These are phyloP conservation scores for Matsumurasca onukii DNA, from an alignment of 1,140 invertebrate genomes.

Conservation along the genomic window DNA sequence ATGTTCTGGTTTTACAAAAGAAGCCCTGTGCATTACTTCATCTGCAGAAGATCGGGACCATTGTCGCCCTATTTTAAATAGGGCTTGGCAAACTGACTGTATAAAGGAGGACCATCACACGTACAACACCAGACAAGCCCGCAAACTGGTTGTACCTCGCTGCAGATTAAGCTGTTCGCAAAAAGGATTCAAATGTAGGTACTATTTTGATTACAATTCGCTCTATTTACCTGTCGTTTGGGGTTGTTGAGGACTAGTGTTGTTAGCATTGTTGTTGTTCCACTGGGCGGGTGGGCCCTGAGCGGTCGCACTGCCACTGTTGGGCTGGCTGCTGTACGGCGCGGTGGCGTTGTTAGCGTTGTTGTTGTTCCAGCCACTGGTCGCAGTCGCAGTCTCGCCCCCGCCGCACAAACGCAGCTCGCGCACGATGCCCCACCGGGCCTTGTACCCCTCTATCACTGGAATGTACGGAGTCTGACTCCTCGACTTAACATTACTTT, in stretches of 20 bases:
- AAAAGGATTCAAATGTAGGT: no score
- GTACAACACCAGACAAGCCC: no score
- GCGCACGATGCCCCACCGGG: conserved; percentile 59
- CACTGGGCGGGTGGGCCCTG: conserved; percentile 49
- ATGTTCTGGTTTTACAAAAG: no score
- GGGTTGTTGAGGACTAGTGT: conserved; percentile 8
- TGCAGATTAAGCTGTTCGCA: no score
- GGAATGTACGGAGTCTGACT: conserved; percentile 42
- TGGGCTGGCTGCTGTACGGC: conserved; percentile 38
- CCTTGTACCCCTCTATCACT: no score
- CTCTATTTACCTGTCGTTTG: neutral
- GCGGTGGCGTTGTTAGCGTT: conserved; percentile 62
- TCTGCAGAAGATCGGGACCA: no score
- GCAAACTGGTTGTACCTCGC: no score
- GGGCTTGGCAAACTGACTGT: no score
- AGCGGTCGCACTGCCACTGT: conserved; percentile 59
- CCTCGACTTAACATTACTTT: conserved; percentile 40
- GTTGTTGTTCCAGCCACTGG: conserved; percentile 50
- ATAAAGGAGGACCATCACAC: no score
- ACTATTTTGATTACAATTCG: no score
- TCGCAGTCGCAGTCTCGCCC: conserved; percentile 64
- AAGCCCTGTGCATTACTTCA: no score
- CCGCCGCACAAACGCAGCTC: conserved; percentile 67
- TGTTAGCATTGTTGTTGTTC: conserved; percentile 57
- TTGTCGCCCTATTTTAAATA: no score